phyloP scores from a whole-genome alignment of 2,113 vertebrate genomes.

The Columba janthina region DNA sequence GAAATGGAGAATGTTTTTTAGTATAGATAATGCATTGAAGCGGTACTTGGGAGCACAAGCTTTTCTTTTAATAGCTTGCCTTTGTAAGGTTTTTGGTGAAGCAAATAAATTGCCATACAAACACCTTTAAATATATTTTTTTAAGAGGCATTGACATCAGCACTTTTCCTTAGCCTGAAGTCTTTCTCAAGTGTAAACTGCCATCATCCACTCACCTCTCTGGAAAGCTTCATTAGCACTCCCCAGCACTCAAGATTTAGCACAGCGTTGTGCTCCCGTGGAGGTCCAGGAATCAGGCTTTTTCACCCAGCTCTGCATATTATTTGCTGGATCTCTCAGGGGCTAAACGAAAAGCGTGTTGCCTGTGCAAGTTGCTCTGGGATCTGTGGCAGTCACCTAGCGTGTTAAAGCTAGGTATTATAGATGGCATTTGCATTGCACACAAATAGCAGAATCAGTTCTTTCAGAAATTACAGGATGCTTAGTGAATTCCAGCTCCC shows the following conservation, averaged over 20 bases:
- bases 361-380: neutral
- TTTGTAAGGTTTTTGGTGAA: neutral
- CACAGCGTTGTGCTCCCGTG: fast-evolving
- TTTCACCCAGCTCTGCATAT: neutral
- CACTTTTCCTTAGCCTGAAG: neutral
- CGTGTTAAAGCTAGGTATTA: neutral
- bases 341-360: neutral
- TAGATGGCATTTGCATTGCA: neutral
- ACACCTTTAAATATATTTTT: neutral
- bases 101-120: neutral
- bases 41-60: neutral
- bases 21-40: neutral
- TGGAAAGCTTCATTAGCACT: neutral
- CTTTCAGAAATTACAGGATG: neutral
- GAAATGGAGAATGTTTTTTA: slow-evolving; percentile 26
- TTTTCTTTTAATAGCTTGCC: neutral
- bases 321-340: neutral
- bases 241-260: neutral
- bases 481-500: neutral
- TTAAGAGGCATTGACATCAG: neutral
- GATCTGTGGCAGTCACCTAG: neutral
- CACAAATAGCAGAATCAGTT: neutral
- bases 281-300: neutral
- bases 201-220: neutral
- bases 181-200: neutral